These are phyloP conservation scores for Lynx canadensis DNA, from an alignment of 2,113 vertebrate genomes.

Conservation along the genomic window DNA sequence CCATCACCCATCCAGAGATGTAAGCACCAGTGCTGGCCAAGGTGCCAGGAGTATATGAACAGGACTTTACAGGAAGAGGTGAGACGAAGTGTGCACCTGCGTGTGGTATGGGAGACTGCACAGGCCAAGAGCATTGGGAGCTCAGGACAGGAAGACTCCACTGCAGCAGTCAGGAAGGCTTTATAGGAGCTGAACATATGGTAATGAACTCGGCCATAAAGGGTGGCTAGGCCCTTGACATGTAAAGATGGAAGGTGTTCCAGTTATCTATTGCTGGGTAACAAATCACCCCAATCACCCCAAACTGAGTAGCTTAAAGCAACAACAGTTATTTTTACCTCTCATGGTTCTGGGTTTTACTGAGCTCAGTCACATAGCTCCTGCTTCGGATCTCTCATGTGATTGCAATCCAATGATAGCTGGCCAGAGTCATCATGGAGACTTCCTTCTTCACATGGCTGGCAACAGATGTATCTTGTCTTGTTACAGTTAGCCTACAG, in stretches of 20 bases:
- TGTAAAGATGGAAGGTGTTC: not conserved
- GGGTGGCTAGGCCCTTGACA: too few relatives aligned
- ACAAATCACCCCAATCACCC: not conserved
- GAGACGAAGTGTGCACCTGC: rapidly evolving
- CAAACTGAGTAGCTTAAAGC: not conserved
- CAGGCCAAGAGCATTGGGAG: not conserved
- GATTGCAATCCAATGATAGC: not conserved
- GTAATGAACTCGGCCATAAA: rapidly evolving
- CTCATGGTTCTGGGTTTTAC: not conserved
- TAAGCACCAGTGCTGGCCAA: not conserved
- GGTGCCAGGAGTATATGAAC: not conserved
- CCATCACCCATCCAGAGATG: not conserved
- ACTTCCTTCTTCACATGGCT: not conserved
- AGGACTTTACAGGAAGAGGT: not conserved
- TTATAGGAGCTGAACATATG: rapidly evolving
- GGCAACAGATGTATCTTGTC: not conserved
- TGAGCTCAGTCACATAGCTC: not conserved
- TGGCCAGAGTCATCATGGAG: not conserved
- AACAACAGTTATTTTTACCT: not conserved
- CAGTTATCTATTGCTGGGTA: too few relatives aligned
- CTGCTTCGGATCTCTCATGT: not conserved
- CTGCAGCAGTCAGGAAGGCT: not conserved
- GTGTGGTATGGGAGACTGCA: rapidly evolving
- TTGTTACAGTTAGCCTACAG: too few relatives aligned
- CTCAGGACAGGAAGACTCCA: too few relatives aligned